Evolutionary conservation across 2,888 invertebrate genomes (phyloP).

Genomic region (Cryptophagus acutangulus): DNA sequence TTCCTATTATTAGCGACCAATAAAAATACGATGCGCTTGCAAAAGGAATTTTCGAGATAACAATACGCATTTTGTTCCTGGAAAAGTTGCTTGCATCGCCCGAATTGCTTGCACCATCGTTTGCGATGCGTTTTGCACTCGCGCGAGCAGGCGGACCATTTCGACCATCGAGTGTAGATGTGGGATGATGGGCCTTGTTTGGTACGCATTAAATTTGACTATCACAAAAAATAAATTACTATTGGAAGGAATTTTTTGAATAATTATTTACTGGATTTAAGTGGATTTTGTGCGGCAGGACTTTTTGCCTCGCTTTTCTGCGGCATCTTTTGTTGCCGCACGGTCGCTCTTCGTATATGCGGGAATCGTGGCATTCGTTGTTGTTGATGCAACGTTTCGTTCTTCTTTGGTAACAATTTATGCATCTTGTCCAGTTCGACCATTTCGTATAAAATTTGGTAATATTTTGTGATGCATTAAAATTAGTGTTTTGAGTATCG

Average conservation of each 20-base stretch:
- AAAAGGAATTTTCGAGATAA: slow-evolving; percentile 74
- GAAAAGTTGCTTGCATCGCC: slow-evolving; percentile 71
- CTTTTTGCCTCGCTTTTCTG: slow-evolving; percentile 44
- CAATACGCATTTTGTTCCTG: slow-evolving; percentile 82
- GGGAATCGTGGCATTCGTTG: slow-evolving; percentile 36
- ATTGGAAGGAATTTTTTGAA: too few species aligned
- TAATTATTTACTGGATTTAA: slow-evolving; percentile 34
- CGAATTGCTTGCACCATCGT: slow-evolving; percentile 69
- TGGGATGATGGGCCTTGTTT: slow-evolving; percentile 41
- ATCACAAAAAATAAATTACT: slow-evolving; percentile 14
- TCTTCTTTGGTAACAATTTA: slow-evolving; percentile 57
- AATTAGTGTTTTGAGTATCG: too few species aligned
- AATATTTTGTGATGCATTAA: too few species aligned
- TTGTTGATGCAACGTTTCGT: slow-evolving; percentile 66
- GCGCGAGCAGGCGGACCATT: slow-evolving; percentile 76
- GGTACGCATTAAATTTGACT: slow-evolving; percentile 32
- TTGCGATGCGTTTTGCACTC: slow-evolving; percentile 75
- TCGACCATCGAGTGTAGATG: slow-evolving; percentile 69
- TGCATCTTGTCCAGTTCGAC: slow-evolving; percentile 43
- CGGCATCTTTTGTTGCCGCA: slow-evolving; percentile 43
- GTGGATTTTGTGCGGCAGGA: slow-evolving; percentile 38
- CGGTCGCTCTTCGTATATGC: slow-evolving; percentile 45
- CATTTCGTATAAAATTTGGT: slow-evolving; percentile 34
- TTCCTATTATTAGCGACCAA: slow-evolving; percentile 37
- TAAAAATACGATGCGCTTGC: slow-evolving; percentile 63